A percentile compares a stretch with the other conserved stretches of the same genome.
phyloP scores from a whole-genome alignment of 2,113 vertebrate genomes.

The Dicrurus megarhynchus region DNA sequence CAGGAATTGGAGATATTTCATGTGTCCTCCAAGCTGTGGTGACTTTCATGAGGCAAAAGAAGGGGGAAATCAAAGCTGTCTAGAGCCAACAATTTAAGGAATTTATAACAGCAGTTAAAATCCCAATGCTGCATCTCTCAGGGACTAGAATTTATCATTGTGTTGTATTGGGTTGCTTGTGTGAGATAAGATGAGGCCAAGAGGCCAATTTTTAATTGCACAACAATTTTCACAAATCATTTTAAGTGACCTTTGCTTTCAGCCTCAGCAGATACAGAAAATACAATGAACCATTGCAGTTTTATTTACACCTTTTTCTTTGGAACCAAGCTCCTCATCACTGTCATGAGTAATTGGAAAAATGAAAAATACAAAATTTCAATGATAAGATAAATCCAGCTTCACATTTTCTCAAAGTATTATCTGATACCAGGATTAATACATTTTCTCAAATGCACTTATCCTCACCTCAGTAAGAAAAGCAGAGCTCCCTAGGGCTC shows the following conservation, averaged over 20 bases:
- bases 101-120: conserved; percentile 3
- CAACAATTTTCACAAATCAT: neutral
- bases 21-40: neutral
- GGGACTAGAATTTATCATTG: conserved; percentile 1
- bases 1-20: neutral
- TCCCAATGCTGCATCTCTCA: neutral
- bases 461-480: neutral
- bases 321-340: neutral
- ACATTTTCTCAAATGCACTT: neutral
- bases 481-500: neutral
- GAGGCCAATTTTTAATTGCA: conserved; percentile 10
- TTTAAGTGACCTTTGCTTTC: neutral
- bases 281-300: neutral
- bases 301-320: neutral
- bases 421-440: neutral
- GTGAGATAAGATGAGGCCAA: conserved; percentile 1
- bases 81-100: neutral
- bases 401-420: neutral
- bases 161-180: neutral
- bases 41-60: neutral
- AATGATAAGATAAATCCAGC: neutral
- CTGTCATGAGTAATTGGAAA: neutral
- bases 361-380: neutral
- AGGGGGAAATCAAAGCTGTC: neutral
- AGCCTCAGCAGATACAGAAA: neutral